Conservation (phyloP, 2,113 vertebrate species). For the Cynocephalus volans region DNA sequence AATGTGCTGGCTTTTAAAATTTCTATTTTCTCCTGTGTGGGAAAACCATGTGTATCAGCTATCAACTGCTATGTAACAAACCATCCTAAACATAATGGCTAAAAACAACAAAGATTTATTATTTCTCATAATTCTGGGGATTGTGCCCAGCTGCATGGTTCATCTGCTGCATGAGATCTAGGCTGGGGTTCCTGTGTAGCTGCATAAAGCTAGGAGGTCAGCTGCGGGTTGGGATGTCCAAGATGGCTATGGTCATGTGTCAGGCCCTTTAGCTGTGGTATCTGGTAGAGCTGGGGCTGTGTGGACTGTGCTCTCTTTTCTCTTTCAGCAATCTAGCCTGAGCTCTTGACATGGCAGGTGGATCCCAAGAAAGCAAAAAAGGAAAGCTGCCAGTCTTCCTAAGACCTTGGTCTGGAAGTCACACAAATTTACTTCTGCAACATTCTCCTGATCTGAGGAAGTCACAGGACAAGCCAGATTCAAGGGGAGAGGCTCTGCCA, state of each 20-base stretch:
- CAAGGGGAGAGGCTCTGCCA: background rate
- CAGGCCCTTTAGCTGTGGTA: background rate
- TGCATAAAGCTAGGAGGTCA: background rate
- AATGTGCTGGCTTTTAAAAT: slow-evolving; percentile 30
- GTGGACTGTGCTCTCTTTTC: background rate
- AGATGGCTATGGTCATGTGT: background rate
- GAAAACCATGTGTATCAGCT: background rate
- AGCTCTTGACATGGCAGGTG: background rate
- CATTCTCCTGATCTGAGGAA: background rate
- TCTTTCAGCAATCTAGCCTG: background rate
- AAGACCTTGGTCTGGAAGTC: background rate
- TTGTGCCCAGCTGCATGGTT: background rate
- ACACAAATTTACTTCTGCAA: background rate
- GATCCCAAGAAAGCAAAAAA: slow-evolving; percentile 20
- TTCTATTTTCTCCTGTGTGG: background rate
- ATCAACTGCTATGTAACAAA: background rate
- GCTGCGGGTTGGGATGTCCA: background rate
- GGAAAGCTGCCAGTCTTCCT: background rate
- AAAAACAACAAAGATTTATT: background rate
- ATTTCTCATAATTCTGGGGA: slow-evolving; percentile 25
- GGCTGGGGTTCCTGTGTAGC: background rate
- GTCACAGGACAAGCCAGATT: background rate
- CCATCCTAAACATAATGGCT: background rate
- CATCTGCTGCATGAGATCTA: background rate
- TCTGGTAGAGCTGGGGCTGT: background rate